Conservation (phyloP, 2,888 invertebrate species). For the Eilema depressum region DNA sequence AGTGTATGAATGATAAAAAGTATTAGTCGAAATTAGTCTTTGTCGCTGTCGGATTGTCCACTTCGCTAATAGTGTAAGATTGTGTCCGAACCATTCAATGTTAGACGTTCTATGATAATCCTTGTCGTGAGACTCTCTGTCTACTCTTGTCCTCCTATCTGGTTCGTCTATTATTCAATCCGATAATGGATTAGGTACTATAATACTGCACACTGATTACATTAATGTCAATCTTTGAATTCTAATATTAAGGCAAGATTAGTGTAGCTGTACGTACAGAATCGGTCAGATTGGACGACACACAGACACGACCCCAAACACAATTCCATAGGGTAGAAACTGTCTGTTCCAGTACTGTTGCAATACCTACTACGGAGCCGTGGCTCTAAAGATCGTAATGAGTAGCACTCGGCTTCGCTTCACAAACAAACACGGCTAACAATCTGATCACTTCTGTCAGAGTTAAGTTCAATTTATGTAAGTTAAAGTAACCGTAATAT, state of each 20-base stretch:
- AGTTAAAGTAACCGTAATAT: constrained; percentile 65
- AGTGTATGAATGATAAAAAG: constrained; percentile 55
- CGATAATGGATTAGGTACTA: constrained; percentile 58
- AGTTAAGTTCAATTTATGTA: constrained; percentile 61
- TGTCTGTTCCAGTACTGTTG: background rate
- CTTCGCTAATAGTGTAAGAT: constrained; percentile 64
- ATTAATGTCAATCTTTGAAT: constrained; percentile 74
- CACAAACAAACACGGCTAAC: constrained; percentile 30
- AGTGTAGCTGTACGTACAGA: constrained; percentile 69
- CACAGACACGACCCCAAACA: background rate
- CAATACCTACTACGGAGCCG: background rate
- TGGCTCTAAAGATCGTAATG: background rate
- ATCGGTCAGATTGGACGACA: constrained; percentile 65
- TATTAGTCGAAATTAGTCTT: constrained; percentile 51
- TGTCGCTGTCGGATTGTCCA: constrained; percentile 77
- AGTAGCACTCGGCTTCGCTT: constrained; percentile 5
- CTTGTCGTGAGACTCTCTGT: constrained; percentile 48
- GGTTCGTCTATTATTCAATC: constrained; percentile 53
- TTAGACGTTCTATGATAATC: constrained; percentile 53
- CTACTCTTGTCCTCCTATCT: constrained; percentile 47
- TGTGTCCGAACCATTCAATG: constrained; percentile 68
- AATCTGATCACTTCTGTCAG: constrained; percentile 69
- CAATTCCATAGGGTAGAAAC: background rate
- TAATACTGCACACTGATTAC: constrained; percentile 72
- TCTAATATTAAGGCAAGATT: constrained; percentile 72